These are phyloP conservation scores for Thera obeliscata DNA, from an alignment of 2,888 invertebrate genomes.

Conservation along the genomic window DNA sequence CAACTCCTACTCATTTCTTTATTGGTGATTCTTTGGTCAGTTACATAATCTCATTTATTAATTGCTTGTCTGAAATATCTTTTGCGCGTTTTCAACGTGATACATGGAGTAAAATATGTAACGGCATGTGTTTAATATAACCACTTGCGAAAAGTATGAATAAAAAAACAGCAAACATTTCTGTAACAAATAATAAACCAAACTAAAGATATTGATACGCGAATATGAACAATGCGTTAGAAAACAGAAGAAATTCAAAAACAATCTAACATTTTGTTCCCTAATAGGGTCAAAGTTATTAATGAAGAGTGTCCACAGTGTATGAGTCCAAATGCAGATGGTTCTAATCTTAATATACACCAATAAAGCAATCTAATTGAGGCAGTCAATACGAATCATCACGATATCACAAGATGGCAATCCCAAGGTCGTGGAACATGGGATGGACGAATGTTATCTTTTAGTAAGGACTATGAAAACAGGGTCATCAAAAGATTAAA, in stretches of 20 bases:
- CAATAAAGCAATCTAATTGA: constrained; percentile 40
- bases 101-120: background rate
- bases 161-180: background rate
- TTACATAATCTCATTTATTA: too few relatives aligned
- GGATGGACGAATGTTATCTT: constrained; percentile 52
- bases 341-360: constrained; percentile 25
- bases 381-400: constrained; percentile 43
- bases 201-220: too few relatives aligned
- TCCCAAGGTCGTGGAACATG: constrained; percentile 52
- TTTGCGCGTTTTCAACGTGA: background rate
- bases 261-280: background rate
- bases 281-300: background rate
- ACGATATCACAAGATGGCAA: constrained; percentile 47
- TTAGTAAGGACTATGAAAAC: constrained; percentile 38
- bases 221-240: too few relatives aligned
- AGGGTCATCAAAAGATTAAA: constrained; percentile 9
- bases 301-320: background rate
- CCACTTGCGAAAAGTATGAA: background rate
- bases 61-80: too few relatives aligned
- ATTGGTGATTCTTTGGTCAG: too few relatives aligned
- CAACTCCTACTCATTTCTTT: too few relatives aligned
- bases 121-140: too few relatives aligned
- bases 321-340: constrained; percentile 10
- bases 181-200: too few relatives aligned
- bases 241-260: background rate